Base-by-base conservation (phyloP, 2,888 invertebrate species). In the Sminthurinus aureus region DNA sequence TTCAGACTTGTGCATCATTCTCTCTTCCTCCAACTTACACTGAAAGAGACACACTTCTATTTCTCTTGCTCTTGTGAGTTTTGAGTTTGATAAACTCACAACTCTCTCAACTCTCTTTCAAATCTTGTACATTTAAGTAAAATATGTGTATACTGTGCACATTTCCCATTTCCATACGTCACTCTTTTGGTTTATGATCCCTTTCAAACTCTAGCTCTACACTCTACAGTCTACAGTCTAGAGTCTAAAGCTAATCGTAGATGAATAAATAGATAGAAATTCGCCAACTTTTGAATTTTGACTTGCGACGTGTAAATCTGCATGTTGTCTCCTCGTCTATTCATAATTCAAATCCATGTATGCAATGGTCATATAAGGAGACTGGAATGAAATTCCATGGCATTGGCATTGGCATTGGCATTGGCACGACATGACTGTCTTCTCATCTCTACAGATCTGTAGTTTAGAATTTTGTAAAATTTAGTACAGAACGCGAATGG, bases 171-270 rank as follows among this genome's bases (percentile, higher is more conserved):
- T 66, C 18, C 66, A 66, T 66, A 69, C 18, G 24, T 20, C 69
- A 69, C 18, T 69, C 73, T 38, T 24, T 24, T 73, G 26, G 24
- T 73, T 73, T 73, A 73, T 73, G 73, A 73, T 73, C 24, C 73
- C 73, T 73, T 24, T 24, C 24, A 73, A 24, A 73, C 26, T 12
- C 15, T n/a, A n/a, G n/a, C n/a, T n/a, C n/a, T n/a, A n/a, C n/a
- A n/a, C n/a, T n/a, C n/a, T n/a, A n/a, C n/a, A n/a, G n/a, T n/a
- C n/a, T n/a, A n/a, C n/a, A n/a, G n/a, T n/a, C n/a, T n/a, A n/a
- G n/a, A n/a, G n/a, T n/a, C n/a, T n/a, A n/a, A n/a, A 38, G 26
- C 73, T 73, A 73, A 73, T 73, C 73, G 73, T 73, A 38, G 3
- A 38, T 38, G 38, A 6, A 38, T 38, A 26, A 26, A 73, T 26